A percentile compares a stretch with the other conserved stretches of the same genome.
phyloP scores from a whole-genome alignment of 2,797 vertebrate genomes.

The Silurus lanzhouensis region DNA sequence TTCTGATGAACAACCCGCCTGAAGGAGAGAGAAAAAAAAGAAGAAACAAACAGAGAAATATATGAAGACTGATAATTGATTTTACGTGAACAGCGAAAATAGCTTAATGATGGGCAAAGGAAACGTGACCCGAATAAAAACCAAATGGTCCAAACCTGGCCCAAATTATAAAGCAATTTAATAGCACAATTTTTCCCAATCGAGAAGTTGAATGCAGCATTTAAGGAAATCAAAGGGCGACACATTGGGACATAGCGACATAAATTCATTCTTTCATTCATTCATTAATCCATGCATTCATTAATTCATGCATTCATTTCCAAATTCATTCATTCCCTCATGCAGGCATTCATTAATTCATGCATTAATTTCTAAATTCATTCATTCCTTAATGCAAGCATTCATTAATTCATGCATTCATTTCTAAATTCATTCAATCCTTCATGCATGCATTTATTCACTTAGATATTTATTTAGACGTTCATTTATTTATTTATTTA shows the following conservation, averaged over 20 bases:
- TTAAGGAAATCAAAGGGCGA: neutral
- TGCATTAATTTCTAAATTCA: neutral
- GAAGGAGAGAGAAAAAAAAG: conserved; percentile 32
- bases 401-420: neutral
- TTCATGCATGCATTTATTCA: too few species aligned
- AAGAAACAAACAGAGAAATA: conserved; percentile 11
- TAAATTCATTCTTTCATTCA: neutral
- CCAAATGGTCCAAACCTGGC: neutral
- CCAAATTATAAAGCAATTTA: neutral
- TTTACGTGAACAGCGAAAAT: conserved; percentile 19
- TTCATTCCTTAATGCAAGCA: neutral
- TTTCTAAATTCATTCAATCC: neutral
- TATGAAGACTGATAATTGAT: neutral
- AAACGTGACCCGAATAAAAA: neutral
- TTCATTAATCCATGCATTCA: too few species aligned
- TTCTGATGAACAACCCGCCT: conserved; percentile 97
- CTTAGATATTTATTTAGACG: neutral
- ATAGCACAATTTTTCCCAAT: neutral
- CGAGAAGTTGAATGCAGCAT: neutral
- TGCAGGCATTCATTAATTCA: neutral
- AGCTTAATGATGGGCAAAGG: conserved; percentile 11
- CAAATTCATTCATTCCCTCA: neutral
- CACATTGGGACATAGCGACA: neutral
- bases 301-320: too few species aligned
- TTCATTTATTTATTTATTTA: neutral